phyloP scores from a whole-genome alignment of 2,888 invertebrate genomes.

The Gasteruption jaculator region DNA sequence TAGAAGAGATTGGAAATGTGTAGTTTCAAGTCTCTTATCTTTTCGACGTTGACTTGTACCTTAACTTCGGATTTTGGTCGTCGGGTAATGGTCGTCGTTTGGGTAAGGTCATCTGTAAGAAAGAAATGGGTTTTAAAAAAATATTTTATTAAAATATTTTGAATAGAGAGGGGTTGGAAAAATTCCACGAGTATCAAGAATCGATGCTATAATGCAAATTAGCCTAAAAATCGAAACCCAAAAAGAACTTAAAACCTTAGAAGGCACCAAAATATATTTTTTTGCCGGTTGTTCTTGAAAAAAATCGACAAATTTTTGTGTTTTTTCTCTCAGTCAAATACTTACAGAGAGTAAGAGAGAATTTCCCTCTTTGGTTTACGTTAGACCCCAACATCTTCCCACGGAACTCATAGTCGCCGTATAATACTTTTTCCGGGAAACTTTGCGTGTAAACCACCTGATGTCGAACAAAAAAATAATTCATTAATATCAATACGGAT shows the following conservation, averaged over 20 bases:
- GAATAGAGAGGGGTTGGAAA: no score
- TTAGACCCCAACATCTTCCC: slow-evolving; percentile 62
- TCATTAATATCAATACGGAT: slow-evolving; percentile 11
- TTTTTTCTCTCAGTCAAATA: slow-evolving; percentile 16
- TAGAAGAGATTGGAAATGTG: slow-evolving; percentile 71
- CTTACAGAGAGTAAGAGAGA: slow-evolving; percentile 70
- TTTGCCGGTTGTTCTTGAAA: no score
- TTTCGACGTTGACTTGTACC: slow-evolving; percentile 70
- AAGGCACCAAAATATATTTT: no score
- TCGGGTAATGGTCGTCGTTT: slow-evolving; percentile 63
- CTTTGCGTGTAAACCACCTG: slow-evolving; percentile 73
- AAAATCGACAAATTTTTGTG: no score
- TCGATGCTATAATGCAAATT: no score
- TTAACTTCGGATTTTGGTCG: slow-evolving; percentile 55
- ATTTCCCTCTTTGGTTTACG: slow-evolving; percentile 63
- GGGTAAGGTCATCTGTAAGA: slow-evolving; percentile 52
- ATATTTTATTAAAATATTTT: slow-evolving; percentile 2
- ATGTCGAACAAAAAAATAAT: slow-evolving; percentile 20
- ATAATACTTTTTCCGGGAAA: slow-evolving; percentile 74
- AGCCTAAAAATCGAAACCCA: no score
- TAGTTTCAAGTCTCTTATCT: slow-evolving; percentile 71
- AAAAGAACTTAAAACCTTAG: no score
- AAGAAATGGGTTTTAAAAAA: slow-evolving; percentile 1
- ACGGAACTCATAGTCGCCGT: slow-evolving; percentile 64
- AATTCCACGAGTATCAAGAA: no score